Evolutionary conservation across 2,888 invertebrate genomes (phyloP).

Genomic region (Watsonalla cultraria): DNA sequence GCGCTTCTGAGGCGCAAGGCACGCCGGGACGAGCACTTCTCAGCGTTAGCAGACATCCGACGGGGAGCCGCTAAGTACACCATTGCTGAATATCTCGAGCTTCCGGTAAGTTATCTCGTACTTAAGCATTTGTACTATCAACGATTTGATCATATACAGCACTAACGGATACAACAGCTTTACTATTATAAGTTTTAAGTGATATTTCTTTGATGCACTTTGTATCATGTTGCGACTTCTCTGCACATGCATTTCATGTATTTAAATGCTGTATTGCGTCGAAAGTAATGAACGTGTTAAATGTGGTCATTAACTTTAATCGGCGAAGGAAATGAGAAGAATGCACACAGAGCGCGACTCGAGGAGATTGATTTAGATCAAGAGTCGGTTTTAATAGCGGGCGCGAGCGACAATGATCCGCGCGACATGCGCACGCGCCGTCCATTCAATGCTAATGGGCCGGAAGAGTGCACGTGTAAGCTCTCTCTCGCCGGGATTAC

Average conservation of each 20-base stretch:
- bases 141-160: conserved; percentile 15
- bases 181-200: conserved; percentile 2
- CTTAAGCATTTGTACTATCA: conserved; percentile 5
- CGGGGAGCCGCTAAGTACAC: conserved; percentile 82
- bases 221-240: background rate
- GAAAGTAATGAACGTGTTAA: conserved; percentile 55
- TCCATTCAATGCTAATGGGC: conserved; percentile 75
- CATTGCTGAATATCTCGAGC: conserved; percentile 80
- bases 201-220: conserved; percentile 40
- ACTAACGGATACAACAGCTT: background rate
- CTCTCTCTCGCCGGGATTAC: conserved; percentile 57
- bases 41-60: conserved; percentile 81
- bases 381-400: conserved; percentile 49
- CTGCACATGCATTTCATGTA: conserved; percentile 16
- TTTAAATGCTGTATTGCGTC: conserved; percentile 17
- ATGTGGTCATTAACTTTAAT: conserved; percentile 66
- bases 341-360: conserved; percentile 42
- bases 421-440: conserved; percentile 57
- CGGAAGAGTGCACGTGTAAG: conserved; percentile 64
- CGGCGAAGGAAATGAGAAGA: conserved; percentile 58
- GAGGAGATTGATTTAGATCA: conserved; percentile 63
- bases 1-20: conserved; percentile 81
- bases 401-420: conserved; percentile 57
- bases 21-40: conserved; percentile 82
- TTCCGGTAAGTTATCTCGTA: conserved; percentile 80